Evolutionary conservation across 37 sponge, comb jelly and placozoan genomes (phyloP).

Genomic region (Axinella damicornis): DNA sequence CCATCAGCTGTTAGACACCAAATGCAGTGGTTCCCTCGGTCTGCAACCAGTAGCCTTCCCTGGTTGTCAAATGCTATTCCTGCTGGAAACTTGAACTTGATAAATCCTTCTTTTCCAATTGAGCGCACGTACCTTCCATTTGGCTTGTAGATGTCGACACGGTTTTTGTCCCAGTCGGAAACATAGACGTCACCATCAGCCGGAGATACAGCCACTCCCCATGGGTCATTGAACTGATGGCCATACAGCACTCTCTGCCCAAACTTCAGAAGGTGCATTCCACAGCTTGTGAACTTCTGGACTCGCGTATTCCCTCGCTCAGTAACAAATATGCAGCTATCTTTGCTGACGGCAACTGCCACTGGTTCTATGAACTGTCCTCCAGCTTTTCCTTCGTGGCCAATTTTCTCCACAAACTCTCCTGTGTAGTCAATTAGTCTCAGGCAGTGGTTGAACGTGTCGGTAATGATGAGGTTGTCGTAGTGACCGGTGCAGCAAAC

Average conservation of each 20-base stretch:
- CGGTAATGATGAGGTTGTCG: constrained; percentile 30
- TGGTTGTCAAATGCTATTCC: constrained; percentile 18
- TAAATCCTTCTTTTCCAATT: constrained; percentile 16
- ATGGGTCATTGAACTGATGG: constrained; percentile 11
- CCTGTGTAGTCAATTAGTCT: constrained; percentile 22
- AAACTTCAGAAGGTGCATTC: constrained; percentile 38
- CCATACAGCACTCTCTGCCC: constrained; percentile 31
- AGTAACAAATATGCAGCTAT: constrained; percentile 21
- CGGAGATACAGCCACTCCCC: constrained; percentile 17
- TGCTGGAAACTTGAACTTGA: constrained; percentile 20
- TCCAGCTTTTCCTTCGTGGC: constrained; percentile 24
- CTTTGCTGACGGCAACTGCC: constrained; percentile 28
- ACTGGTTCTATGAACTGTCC: constrained; percentile 44
- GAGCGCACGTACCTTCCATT: not conserved
- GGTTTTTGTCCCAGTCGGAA: constrained; percentile 38
- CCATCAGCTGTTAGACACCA: constrained; percentile 15
- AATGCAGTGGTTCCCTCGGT: constrained; percentile 33
- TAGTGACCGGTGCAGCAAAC: constrained; percentile 21
- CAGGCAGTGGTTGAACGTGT: constrained; percentile 32
- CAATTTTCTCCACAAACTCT: constrained; percentile 27
- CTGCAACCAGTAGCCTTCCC: constrained; percentile 31
- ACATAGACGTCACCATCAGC: constrained; percentile 17
- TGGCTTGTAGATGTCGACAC: not conserved
- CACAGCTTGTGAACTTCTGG: constrained; percentile 35
- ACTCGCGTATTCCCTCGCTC: constrained; percentile 30